Percentiles rank a stretch among this genome's conserved stretches.
phyloP scores from a whole-genome alignment of 2,888 invertebrate species.

The Sceliomorpha sp. region DNA sequence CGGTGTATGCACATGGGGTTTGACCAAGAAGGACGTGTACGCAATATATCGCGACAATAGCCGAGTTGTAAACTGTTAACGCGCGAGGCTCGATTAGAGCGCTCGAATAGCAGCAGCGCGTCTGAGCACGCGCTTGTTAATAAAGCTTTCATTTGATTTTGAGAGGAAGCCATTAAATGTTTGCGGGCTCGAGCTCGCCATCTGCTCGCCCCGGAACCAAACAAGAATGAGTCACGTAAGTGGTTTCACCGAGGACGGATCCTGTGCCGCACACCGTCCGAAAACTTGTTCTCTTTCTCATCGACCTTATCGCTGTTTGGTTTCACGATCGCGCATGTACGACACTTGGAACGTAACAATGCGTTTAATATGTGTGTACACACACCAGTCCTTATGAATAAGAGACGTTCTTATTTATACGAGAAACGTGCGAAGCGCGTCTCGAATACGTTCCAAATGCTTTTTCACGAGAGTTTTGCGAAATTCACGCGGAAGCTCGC shows the following conservation, averaged over 20 bases:
- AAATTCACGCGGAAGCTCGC: too few relatives aligned
- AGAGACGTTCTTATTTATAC: too few relatives aligned
- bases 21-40: conserved; percentile 37
- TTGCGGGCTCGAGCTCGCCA: conserved; percentile 62
- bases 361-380: conserved; percentile 3
- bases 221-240: conserved; percentile 65
- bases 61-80: conserved; percentile 47
- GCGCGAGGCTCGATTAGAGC: conserved; percentile 53
- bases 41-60: conserved; percentile 51
- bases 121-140: conserved; percentile 57
- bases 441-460: too few relatives aligned
- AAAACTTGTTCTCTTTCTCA: conserved; percentile 36
- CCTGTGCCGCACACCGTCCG: conserved; percentile 46
- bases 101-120: conserved; percentile 49
- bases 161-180: conserved; percentile 63
- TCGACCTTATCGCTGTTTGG: conserved; percentile 43
- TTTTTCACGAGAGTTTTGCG: too few relatives aligned
- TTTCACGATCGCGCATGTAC: conserved; percentile 8
- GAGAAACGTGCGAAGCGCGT: too few relatives aligned
- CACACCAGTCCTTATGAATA: conserved; percentile 5
- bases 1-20: conserved; percentile 7
- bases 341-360: conserved; percentile 35
- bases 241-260: conserved; percentile 58
- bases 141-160: conserved; percentile 63
- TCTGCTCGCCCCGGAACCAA: conserved; percentile 72